A percentile compares a stretch with the other conserved stretches of the same genome.
These are phyloP conservation scores for Polyploca ridens DNA, from an alignment of 2,888 invertebrate genomes.

Conservation along the genomic window DNA sequence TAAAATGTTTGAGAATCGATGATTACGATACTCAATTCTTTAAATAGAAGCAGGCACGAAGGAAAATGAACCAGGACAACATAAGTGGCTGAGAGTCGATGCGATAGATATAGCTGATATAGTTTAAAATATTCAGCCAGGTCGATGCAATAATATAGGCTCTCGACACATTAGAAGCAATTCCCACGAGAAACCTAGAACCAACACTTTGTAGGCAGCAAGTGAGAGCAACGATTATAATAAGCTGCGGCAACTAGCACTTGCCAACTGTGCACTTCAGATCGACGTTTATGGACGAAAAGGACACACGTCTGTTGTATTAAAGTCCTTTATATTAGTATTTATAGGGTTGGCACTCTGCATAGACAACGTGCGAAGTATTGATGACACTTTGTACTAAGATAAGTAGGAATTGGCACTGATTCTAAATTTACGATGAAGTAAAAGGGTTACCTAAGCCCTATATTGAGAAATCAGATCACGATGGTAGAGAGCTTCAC, in stretches of 20 bases:
- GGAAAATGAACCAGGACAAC: no score
- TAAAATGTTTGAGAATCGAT: no score
- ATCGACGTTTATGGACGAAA: not conserved
- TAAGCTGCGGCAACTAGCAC: not conserved
- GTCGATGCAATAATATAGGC: not conserved
- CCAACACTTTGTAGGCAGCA: not conserved
- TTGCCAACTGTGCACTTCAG: not conserved
- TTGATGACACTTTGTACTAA: not conserved
- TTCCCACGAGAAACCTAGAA: conserved; percentile 1
- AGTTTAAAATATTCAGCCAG: not conserved
- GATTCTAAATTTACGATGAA: not conserved
- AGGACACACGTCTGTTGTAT: not conserved
- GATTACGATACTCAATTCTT: no score
- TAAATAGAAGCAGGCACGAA: no score
- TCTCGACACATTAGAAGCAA: not conserved
- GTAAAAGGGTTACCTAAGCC: not conserved
- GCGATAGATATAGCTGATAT: no score
- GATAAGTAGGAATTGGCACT: not conserved
- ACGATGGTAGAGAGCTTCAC: no score
- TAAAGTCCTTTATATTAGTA: not conserved
- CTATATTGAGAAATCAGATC: not conserved
- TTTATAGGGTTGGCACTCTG: not conserved
- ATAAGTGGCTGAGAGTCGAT: no score
- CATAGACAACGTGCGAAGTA: not conserved
- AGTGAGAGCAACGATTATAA: not conserved